phyloP scores from a whole-genome alignment of 1,140 invertebrate species.

The Elymnias hypermnestra region DNA sequence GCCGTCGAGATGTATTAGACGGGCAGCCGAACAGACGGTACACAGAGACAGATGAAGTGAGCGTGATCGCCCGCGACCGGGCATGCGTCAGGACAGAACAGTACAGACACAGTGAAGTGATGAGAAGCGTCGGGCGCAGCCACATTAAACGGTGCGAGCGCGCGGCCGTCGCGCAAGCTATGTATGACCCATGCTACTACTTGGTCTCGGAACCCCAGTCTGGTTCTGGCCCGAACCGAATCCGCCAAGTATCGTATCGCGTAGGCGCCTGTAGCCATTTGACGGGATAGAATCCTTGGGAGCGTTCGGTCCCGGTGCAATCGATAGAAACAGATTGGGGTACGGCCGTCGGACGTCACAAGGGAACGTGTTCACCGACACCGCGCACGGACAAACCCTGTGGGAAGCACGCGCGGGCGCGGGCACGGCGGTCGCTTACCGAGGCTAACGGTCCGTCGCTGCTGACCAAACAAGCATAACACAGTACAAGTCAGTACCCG shows the following conservation, averaged over 20 bases:
- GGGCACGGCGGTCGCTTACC: constrained; percentile 64
- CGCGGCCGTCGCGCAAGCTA: constrained; percentile 71
- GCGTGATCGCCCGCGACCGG: constrained; percentile 70
- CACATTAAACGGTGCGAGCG: constrained; percentile 73
- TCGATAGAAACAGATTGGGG: constrained; percentile 18
- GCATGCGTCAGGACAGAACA: constrained; percentile 74
- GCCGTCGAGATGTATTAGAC: constrained; percentile 68
- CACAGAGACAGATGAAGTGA: constrained; percentile 74
- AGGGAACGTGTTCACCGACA: constrained; percentile 65
- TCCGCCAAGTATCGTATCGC: constrained; percentile 11
- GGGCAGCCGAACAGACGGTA: constrained; percentile 65
- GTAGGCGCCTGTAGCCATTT: not conserved
- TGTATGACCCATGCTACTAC: constrained; percentile 75
- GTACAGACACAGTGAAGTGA: constrained; percentile 73
- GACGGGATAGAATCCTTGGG: constrained; percentile 10
- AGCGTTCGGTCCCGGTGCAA: constrained; percentile 16
- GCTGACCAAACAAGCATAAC: constrained; percentile 74
- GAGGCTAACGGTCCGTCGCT: constrained; percentile 74
- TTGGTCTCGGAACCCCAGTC: constrained; percentile 37
- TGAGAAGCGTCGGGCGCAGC: constrained; percentile 73
- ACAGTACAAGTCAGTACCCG: constrained; percentile 70
- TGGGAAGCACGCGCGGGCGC: constrained; percentile 46
- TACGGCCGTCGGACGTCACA: constrained; percentile 65
- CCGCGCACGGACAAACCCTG: constrained; percentile 50
- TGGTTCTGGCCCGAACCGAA: constrained; percentile 18